Percentiles rank a stretch among this genome's conserved stretches.
Conservation (phyloP, 2,888 invertebrate genomes). For the Dorcus parallelipipedus region DNA sequence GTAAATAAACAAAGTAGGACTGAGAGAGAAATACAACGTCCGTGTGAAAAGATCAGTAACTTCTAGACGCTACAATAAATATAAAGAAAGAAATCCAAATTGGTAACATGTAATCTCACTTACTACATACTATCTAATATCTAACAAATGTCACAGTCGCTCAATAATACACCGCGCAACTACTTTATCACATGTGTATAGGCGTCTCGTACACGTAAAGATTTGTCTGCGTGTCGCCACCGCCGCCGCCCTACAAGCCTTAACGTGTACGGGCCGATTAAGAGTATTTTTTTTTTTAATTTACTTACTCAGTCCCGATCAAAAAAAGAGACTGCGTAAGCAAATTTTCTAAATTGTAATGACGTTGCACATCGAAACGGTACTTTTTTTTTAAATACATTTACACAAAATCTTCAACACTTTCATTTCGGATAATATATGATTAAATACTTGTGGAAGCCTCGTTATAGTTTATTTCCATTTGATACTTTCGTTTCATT, state of each 20-base stretch:
- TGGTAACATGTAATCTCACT: constrained; percentile 47
- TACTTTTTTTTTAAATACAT: constrained; percentile 9
- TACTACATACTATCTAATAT: constrained; percentile 35
- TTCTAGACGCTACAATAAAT: constrained; percentile 26
- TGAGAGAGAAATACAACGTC: constrained; percentile 11
- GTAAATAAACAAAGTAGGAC: neutral
- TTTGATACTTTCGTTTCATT: neutral
- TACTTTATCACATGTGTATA: constrained; percentile 31
- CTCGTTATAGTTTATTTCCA: constrained; percentile 6
- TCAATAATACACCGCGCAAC: constrained; percentile 32
- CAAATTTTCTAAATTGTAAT: neutral
- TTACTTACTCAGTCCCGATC: neutral
- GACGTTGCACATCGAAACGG: constrained; percentile 9
- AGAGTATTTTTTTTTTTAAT: constrained; percentile 6
- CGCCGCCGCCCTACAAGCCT: neutral
- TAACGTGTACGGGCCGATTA: constrained; percentile 7
- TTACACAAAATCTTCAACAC: constrained; percentile 18
- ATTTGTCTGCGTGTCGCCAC: neutral
- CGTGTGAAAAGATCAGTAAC: constrained; percentile 17
- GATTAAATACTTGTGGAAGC: constrained; percentile 15
- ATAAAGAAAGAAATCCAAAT: constrained; percentile 33
- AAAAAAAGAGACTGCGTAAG: neutral
- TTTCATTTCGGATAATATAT: constrained; percentile 9
- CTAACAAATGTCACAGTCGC: constrained; percentile 34
- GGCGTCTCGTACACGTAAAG: constrained; percentile 12